These are phyloP conservation scores for Plagiodera versicolora DNA, from an alignment of 2,888 invertebrate genomes.

Conservation along the genomic window DNA sequence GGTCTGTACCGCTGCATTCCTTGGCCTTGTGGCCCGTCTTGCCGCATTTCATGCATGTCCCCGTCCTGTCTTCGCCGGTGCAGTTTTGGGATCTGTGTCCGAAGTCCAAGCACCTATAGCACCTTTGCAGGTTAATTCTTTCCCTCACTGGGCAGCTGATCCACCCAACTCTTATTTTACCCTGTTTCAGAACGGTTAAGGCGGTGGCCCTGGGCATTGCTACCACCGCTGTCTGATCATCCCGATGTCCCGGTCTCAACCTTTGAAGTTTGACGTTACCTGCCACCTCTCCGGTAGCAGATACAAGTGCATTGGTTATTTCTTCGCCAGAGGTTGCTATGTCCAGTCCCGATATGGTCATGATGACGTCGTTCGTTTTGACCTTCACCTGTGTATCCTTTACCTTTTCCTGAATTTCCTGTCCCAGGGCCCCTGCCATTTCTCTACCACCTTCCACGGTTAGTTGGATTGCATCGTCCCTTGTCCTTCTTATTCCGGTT, in stretches of 20 bases:
- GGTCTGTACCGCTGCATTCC: not conserved
- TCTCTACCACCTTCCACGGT: conserved; percentile 11
- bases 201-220: not conserved
- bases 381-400: not conserved
- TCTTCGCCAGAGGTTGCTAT: not conserved
- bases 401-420: not conserved
- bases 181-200: not conserved
- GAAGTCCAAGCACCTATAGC: conserved; percentile 9
- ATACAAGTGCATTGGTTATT: not conserved
- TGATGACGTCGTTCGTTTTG: not conserved
- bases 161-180: not conserved
- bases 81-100: conserved; percentile 11
- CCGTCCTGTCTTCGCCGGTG: conserved; percentile 2
- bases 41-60: conserved; percentile 14
- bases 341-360: not conserved
- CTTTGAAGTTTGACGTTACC: not conserved
- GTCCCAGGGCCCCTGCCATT: not conserved
- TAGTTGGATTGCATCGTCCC: not conserved
- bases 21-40: conserved; percentile 9
- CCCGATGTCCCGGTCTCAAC: not conserved
- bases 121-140: not conserved
- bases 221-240: not conserved
- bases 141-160: not conserved
- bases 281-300: not conserved
- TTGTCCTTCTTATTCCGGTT: not conserved